Evolutionary conservation across 2,888 invertebrate genomes (phyloP).

Genomic region (Acrocyrtus sp.): DNA sequence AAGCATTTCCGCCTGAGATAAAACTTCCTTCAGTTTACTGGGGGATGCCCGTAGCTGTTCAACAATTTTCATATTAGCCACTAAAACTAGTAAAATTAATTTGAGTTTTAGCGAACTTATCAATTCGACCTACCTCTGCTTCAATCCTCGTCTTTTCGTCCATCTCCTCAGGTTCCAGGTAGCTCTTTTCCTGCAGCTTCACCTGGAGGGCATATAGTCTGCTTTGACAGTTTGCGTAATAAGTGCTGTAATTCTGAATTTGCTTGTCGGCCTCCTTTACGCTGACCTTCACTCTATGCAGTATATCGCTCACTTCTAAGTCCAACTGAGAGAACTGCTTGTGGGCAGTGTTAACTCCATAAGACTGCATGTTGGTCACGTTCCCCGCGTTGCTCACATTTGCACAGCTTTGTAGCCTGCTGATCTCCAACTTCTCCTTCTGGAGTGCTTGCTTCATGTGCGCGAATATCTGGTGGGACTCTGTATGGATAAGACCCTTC

Average conservation of each 20-base stretch:
- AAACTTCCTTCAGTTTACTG: not conserved
- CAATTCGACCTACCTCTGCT: slow-evolving; percentile 2
- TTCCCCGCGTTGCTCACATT: not conserved
- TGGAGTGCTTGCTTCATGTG: not conserved
- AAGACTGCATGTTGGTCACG: too few species aligned
- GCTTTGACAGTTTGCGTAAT: too few species aligned
- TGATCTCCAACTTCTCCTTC: not conserved
- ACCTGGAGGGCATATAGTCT: too few species aligned
- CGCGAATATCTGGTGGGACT: not conserved
- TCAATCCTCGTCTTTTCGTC: slow-evolving; percentile 1
- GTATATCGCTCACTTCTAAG: too few species aligned
- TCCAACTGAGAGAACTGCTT: too few species aligned
- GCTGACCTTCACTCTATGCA: too few species aligned
- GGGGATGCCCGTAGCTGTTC: too few species aligned
- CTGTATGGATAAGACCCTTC: not conserved
- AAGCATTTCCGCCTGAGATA: not conserved
- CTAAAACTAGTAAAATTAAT: not conserved
- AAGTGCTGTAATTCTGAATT: too few species aligned
- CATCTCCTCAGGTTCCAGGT: too few species aligned
- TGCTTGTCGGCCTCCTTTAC: too few species aligned
- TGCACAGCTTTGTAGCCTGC: slow-evolving; percentile 1
- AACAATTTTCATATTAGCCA: not conserved
- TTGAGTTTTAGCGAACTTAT: not conserved
- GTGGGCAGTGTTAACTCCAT: too few species aligned
- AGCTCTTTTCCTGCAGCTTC: too few species aligned